These are phyloP conservation scores for Propithecus perrieri DNA, from an alignment of 2,797 vertebrate species.

Conservation along the genomic window DNA sequence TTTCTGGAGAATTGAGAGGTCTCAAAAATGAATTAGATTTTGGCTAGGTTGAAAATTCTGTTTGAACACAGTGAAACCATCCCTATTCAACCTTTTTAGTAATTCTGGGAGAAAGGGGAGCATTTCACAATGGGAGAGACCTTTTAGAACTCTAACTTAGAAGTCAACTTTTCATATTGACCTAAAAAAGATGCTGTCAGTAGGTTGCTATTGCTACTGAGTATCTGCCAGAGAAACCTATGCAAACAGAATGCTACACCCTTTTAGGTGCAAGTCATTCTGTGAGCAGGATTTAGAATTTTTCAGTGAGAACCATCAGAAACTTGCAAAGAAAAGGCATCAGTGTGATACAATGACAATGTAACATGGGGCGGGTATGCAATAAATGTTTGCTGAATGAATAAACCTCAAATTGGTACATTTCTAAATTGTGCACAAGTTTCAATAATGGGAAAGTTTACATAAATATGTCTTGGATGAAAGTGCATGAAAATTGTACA, in stretches of 20 bases:
- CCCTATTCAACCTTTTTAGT: not conserved
- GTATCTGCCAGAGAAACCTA: not conserved
- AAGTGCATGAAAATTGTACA: constrained; percentile 24
- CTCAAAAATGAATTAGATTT: not conserved
- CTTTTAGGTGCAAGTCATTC: not conserved
- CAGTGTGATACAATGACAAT: not conserved
- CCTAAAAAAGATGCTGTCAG: not conserved
- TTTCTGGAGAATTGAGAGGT: not conserved
- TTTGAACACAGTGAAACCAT: not conserved
- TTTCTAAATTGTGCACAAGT: constrained; percentile 8
- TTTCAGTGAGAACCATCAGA: not conserved
- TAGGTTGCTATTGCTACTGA: not conserved
- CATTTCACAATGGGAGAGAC: not conserved
- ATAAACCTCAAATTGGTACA: not conserved
- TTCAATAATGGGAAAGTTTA: constrained; percentile 53
- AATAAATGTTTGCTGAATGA: not conserved
- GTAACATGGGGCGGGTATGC: not conserved
- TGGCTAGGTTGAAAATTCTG: not conserved
- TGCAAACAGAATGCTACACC: not conserved
- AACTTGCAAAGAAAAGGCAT: not conserved
- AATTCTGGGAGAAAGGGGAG: not conserved
- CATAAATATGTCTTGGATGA: constrained; percentile 51
- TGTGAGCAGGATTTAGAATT: not conserved
- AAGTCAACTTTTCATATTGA: not conserved
- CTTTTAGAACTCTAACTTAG: not conserved